Conservation (phyloP, 1,140 invertebrate genomes). For the Solenopsis invicta region DNA sequence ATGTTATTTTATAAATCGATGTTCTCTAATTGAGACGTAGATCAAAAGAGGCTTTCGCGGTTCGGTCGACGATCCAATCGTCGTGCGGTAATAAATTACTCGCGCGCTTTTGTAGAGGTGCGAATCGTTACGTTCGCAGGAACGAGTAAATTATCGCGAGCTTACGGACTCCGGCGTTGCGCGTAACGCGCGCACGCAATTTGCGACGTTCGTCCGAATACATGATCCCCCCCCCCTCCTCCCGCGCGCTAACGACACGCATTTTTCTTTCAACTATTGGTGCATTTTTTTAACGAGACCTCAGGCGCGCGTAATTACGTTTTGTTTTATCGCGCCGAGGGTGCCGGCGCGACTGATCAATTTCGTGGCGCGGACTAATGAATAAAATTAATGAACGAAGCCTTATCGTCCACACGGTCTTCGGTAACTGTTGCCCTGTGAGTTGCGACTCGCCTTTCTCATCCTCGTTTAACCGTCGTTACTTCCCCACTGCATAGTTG, state of each 20-base stretch:
- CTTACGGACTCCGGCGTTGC: neutral
- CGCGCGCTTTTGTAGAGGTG: conserved; percentile 14
- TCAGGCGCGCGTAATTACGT: conserved; percentile 50
- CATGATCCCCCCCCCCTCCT: neutral
- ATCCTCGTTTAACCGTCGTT: conserved; percentile 21
- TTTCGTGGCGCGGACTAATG: conserved; percentile 58
- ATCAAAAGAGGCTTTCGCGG: conserved; percentile 28
- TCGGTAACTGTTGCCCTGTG: conserved; percentile 58
- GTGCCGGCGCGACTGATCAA: conserved; percentile 50
- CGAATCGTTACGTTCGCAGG: conserved; percentile 48
- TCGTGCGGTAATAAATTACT: conserved; percentile 29
- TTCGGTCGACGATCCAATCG: neutral
- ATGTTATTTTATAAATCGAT: conserved; percentile 30
- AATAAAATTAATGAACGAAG: conserved; percentile 71
- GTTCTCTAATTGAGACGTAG: conserved; percentile 23
- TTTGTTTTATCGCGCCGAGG: conserved; percentile 46
- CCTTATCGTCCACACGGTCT: conserved; percentile 55
- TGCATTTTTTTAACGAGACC: conserved; percentile 51
- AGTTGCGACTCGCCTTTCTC: conserved; percentile 33
- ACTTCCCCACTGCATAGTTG: neutral
- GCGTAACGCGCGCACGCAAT: conserved; percentile 17
- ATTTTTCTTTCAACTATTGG: conserved; percentile 58
- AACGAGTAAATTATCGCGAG: conserved; percentile 50
- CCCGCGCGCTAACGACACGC: conserved; percentile 19
- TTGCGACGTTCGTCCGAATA: conserved; percentile 26